phyloP scores from a whole-genome alignment of 2,113 vertebrate genomes.

The Platanista minor region DNA sequence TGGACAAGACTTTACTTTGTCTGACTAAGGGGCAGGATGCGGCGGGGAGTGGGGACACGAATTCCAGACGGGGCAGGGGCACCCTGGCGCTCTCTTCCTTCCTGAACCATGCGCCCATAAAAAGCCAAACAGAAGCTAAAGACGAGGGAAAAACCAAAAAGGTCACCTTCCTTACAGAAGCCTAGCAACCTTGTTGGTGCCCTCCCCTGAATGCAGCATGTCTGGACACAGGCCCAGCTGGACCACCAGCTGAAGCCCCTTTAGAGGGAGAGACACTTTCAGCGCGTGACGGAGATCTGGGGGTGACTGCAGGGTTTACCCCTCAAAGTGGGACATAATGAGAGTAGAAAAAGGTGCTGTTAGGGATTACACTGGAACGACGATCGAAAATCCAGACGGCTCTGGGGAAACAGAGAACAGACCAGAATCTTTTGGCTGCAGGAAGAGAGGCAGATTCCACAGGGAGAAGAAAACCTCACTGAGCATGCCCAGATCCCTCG shows the following conservation, averaged over 20 bases:
- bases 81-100: neutral
- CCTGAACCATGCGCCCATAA: neutral
- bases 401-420: neutral
- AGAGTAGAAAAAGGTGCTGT: rapidly evolving
- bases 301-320: too few species aligned
- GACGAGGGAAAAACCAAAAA: too few species aligned
- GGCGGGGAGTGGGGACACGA: neutral
- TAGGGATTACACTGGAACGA: neutral
- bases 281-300: rapidly evolving
- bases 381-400: rapidly evolving
- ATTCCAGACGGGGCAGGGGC: rapidly evolving
- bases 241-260: rapidly evolving
- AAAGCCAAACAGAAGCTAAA: too few species aligned
- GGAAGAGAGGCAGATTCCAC: neutral
- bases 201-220: rapidly evolving
- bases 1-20: rapidly evolving
- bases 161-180: too few species aligned
- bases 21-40: too few species aligned
- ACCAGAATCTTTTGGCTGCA: neutral
- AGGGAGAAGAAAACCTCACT: rapidly evolving
- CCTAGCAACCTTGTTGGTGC: neutral
- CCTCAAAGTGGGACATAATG: rapidly evolving
- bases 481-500: too few species aligned
- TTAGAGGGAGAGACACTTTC: rapidly evolving
- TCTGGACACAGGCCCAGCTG: neutral